phyloP scores from a whole-genome alignment of 2,797 vertebrate genomes.

The Spea hammondii region DNA sequence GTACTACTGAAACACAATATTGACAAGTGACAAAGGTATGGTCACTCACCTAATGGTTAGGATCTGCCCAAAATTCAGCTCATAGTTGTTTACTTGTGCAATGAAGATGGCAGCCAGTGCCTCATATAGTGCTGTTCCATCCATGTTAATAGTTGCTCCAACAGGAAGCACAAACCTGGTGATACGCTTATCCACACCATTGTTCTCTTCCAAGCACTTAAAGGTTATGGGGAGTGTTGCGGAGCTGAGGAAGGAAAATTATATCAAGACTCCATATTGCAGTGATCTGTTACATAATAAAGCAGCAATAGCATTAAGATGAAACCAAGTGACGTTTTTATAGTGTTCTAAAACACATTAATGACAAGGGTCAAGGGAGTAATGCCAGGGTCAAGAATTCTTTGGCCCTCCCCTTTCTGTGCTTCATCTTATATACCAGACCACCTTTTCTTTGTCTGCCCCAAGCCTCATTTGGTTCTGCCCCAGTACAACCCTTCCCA shows the following conservation, averaged over 20 bases:
- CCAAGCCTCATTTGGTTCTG: too few relatives aligned
- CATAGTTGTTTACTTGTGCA: conserved; percentile 94
- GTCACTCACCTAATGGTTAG: conserved; percentile 88
- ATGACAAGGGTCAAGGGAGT: too few relatives aligned
- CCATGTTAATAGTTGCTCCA: conserved; percentile 98
- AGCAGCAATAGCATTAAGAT: background rate
- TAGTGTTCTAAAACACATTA: too few relatives aligned
- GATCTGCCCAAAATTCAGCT: conserved; percentile 95
- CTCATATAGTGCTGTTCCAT: conserved; percentile 92
- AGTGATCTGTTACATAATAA: background rate
- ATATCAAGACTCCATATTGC: background rate
- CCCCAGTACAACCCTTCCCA: too few relatives aligned
- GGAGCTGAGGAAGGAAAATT: conserved; percentile 70
- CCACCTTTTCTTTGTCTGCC: too few relatives aligned
- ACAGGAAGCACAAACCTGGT: conserved; percentile 92
- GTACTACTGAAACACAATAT: background rate
- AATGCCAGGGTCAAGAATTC: too few relatives aligned
- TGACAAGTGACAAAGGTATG: background rate
- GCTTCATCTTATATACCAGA: too few relatives aligned
- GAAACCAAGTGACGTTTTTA: too few relatives aligned
- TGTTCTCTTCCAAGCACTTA: conserved; percentile 92
- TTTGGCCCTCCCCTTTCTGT: too few relatives aligned
- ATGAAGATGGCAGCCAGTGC: conserved; percentile 97
- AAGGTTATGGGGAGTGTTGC: conserved; percentile 96
- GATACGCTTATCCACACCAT: conserved; percentile 87